Evolutionary conservation across 2,888 invertebrate species (phyloP).

Genomic region (Bruchidius siliquastri): DNA sequence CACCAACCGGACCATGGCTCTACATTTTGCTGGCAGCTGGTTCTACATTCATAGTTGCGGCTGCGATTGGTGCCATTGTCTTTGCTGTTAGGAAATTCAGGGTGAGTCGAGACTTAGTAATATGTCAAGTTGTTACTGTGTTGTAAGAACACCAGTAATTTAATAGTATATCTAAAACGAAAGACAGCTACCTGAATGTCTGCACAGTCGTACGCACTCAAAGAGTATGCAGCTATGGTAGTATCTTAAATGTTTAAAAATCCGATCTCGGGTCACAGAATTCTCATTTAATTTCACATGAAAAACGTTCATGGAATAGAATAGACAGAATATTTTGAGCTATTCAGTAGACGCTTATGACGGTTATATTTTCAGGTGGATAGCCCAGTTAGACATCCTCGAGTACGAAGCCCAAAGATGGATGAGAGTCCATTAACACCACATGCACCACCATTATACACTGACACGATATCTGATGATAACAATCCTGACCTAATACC

Average conservation of each 20-base stretch:
- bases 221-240: too few species aligned
- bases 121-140: too few species aligned
- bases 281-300: too few species aligned
- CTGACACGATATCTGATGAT: slow-evolving; percentile 42
- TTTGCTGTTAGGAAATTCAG: slow-evolving; percentile 41
- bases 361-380: slow-evolving; percentile 29
- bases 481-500: slow-evolving; percentile 48
- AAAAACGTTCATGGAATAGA: too few species aligned
- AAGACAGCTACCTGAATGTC: too few species aligned
- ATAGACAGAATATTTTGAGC: too few species aligned
- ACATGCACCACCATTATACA: slow-evolving; percentile 40
- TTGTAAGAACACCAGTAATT: too few species aligned
- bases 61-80: slow-evolving; percentile 41
- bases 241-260: too few species aligned
- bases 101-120: slow-evolving; percentile 32
- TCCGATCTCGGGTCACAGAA: too few species aligned
- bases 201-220: too few species aligned
- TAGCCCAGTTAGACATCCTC: slow-evolving; percentile 41
- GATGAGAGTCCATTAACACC: slow-evolving; percentile 42
- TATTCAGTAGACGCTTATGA: too few species aligned
- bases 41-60: slow-evolving; percentile 45
- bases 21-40: slow-evolving; percentile 44
- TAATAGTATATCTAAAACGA: too few species aligned
- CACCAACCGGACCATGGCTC: slow-evolving; percentile 39
- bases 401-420: slow-evolving; percentile 35